Percentiles rank a stretch among this genome's conserved stretches.
Conservation (phyloP, 2,888 invertebrate species). For the Phrixothrix hirtus region DNA sequence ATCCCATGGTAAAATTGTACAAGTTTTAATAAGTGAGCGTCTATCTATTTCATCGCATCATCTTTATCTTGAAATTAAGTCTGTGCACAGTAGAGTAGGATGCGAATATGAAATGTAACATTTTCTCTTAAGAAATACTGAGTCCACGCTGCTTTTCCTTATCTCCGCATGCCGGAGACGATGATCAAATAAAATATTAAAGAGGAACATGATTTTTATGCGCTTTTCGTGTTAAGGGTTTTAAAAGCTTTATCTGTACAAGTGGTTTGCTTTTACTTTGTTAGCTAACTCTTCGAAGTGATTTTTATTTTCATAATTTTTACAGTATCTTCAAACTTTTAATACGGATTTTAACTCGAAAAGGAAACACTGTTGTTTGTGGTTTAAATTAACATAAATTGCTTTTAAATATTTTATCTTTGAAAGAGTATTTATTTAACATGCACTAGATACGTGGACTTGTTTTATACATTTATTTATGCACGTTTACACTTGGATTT, state of each 20-base stretch:
- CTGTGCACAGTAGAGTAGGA: constrained; percentile 28
- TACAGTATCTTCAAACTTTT: constrained; percentile 23
- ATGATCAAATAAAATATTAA: constrained; percentile 57
- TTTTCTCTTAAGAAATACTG: constrained; percentile 36
- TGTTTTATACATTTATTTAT: too few relatives aligned
- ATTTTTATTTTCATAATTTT: constrained; percentile 30
- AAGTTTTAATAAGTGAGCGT: constrained; percentile 25
- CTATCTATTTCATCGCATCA: constrained; percentile 18
- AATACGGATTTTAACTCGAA: constrained; percentile 17
- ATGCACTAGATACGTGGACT: too few relatives aligned
- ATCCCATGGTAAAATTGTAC: constrained; percentile 37
- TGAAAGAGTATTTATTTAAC: too few relatives aligned
- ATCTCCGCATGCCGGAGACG: constrained; percentile 50
- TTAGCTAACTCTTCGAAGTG: constrained; percentile 33
- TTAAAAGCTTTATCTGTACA: constrained; percentile 49
- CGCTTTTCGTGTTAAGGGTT: constrained; percentile 54
- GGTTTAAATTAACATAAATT: constrained; percentile 15
- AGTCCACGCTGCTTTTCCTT: constrained; percentile 49
- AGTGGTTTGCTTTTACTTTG: constrained; percentile 37
- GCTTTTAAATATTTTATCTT: constrained; percentile 6
- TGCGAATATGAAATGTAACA: constrained; percentile 29
- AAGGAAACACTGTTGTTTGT: constrained; percentile 5
- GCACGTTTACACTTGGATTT: too few relatives aligned
- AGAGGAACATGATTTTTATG: constrained; percentile 56
- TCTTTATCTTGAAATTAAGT: constrained; percentile 25